A percentile compares a stretch with the other conserved stretches of the same genome.
phyloP scores from a whole-genome alignment of 2,113 vertebrate genomes.

The Brachionichthys hirsutus region DNA sequence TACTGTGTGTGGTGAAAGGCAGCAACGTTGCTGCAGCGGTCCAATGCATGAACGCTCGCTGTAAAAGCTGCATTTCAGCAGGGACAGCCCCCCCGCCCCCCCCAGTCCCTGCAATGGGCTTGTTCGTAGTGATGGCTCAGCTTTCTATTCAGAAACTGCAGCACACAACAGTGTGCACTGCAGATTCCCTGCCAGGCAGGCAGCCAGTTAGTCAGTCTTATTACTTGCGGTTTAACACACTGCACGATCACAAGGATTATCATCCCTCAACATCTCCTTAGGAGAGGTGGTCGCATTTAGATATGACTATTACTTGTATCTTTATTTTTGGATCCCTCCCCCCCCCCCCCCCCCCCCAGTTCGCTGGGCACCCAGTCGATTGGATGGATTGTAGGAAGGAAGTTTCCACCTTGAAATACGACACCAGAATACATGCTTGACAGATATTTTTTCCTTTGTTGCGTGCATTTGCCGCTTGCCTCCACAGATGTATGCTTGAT shows the following conservation, averaged over 20 bases:
- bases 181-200: conserved; percentile 69
- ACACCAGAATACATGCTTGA: conserved; percentile 9
- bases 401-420: conserved; percentile 33
- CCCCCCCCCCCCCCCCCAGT: no score
- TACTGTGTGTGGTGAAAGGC: conserved; percentile 60
- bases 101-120: conserved; percentile 67
- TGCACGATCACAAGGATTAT: conserved; percentile 69
- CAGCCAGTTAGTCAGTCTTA: conserved; percentile 54
- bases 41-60: conserved; percentile 48
- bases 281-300: conserved; percentile 59
- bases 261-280: conserved; percentile 59
- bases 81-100: conserved; percentile 50
- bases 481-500: background rate
- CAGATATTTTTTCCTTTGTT: background rate
- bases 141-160: conserved; percentile 72
- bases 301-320: conserved; percentile 65
- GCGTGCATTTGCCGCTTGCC: background rate
- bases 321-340: conserved; percentile 31
- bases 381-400: conserved; percentile 27
- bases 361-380: conserved; percentile 31
- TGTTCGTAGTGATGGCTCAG: conserved; percentile 73
- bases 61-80: conserved; percentile 57
- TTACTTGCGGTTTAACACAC: conserved; percentile 72
- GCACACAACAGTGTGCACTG: conserved; percentile 73
- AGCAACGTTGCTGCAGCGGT: conserved; percentile 63